A percentile compares a stretch with the other conserved stretches of the same genome.
Conservation (phyloP, 2,113 vertebrate species). For the Psophia crepitans region DNA sequence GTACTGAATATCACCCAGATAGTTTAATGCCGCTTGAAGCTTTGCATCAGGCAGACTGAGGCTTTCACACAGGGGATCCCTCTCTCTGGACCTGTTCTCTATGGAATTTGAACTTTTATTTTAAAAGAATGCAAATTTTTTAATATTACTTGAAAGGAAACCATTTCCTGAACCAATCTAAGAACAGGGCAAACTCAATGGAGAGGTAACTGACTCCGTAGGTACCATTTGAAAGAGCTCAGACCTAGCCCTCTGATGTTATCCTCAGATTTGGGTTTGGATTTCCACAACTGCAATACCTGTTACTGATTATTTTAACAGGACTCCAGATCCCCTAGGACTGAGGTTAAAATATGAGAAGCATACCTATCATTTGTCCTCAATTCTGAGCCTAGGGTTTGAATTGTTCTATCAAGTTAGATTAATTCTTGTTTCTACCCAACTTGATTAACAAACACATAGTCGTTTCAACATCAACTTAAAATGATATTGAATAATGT, state of each 20-base stretch:
- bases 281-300: background rate
- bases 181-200: background rate
- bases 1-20: background rate
- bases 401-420: background rate
- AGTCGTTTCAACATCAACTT: background rate
- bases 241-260: background rate
- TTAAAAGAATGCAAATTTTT: background rate
- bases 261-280: background rate
- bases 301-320: background rate
- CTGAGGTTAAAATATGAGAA: background rate
- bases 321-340: background rate
- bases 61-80: background rate
- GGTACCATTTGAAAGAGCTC: background rate
- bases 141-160: background rate
- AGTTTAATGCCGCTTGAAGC: background rate
- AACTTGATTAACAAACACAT: background rate
- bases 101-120: background rate
- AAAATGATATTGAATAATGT: background rate
- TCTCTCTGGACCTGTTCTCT: background rate
- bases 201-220: background rate
- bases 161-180: background rate
- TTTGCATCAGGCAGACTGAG: background rate
- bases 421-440: background rate
- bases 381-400: background rate
- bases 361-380: background rate